A percentile compares a stretch with the other conserved stretches of the same genome.
Evolutionary conservation across 2,113 vertebrate genomes (phyloP).

Genomic region (Steatornis caripensis): DNA sequence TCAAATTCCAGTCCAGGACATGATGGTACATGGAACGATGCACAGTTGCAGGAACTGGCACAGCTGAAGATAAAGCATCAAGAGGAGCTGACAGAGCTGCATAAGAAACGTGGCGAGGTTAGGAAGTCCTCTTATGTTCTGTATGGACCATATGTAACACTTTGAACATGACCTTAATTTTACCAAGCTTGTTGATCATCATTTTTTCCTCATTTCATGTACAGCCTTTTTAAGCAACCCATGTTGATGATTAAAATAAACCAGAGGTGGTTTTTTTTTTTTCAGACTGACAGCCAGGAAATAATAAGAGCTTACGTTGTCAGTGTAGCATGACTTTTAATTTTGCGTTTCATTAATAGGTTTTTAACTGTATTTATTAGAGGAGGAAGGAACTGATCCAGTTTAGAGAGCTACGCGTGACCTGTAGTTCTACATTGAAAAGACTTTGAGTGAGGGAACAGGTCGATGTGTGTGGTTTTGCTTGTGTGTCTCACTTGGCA

Average conservation of each 20-base stretch:
- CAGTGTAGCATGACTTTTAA: not conserved
- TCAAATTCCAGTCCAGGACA: slow-evolving; percentile 71
- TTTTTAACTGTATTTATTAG: not conserved
- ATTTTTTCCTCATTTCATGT: not conserved
- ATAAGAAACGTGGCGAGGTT: slow-evolving; percentile 98
- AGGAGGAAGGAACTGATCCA: not conserved
- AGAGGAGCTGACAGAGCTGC: slow-evolving; percentile 93
- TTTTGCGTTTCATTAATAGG: not conserved
- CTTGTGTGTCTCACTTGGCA: not conserved
- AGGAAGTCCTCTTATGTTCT: not conserved
- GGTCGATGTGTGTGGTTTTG: not conserved
- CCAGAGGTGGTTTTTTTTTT: not conserved
- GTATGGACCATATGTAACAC: fast-evolving
- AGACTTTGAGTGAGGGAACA: not conserved
- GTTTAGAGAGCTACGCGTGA: not conserved
- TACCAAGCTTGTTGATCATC: not conserved
- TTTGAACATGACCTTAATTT: not conserved
- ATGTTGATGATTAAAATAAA: not conserved
- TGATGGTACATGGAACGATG: slow-evolving; percentile 79
- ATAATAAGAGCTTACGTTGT: not conserved
- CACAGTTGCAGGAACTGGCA: slow-evolving; percentile 89
- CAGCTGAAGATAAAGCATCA: slow-evolving; percentile 93
- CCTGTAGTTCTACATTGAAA: not conserved
- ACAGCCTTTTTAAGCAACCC: not conserved
- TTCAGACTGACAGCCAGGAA: not conserved